phyloP scores from a whole-genome alignment of 53 echinoderm and acorn worm species.

The Henricia sp. region DNA sequence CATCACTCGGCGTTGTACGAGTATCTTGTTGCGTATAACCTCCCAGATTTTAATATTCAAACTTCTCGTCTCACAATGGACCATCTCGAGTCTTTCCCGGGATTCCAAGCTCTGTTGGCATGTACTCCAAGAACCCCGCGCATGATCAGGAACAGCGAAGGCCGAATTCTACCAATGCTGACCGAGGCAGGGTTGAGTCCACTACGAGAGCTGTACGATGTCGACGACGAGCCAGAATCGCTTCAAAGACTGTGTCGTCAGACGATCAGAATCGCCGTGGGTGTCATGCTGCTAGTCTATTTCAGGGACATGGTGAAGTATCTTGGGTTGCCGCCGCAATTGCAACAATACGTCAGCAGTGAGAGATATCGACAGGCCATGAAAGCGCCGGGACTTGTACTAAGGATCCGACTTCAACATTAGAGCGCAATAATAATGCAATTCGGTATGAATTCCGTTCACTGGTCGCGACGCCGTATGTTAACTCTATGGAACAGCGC shows the following conservation, averaged over 20 bases:
- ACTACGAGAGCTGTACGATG: slow-evolving; percentile 8
- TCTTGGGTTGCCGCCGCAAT: slow-evolving; percentile 12
- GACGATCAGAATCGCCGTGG: slow-evolving; percentile 30
- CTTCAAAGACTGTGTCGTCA: slow-evolving; percentile 35
- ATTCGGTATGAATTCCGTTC: too few species aligned
- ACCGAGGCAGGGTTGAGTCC: neutral
- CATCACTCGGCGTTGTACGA: slow-evolving; percentile 56
- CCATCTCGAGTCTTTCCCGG: slow-evolving; percentile 5
- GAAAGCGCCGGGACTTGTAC: slow-evolving; percentile 39
- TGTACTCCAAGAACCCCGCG: slow-evolving; percentile 30
- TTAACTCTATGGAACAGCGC: too few species aligned
- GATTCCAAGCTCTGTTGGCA: slow-evolving; percentile 39
- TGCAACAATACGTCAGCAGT: slow-evolving; percentile 40
- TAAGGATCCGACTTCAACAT: neutral
- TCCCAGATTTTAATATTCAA: neutral
- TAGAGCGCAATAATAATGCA: too few species aligned
- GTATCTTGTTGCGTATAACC: slow-evolving; percentile 50
- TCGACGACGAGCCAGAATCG: slow-evolving; percentile 13
- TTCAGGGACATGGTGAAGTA: slow-evolving; percentile 12
- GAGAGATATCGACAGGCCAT: slow-evolving; percentile 38
- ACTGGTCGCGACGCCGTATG: too few species aligned
- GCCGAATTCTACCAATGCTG: slow-evolving; percentile 11
- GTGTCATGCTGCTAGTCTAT: slow-evolving; percentile 35
- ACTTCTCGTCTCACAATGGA: slow-evolving; percentile 21
- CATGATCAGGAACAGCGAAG: slow-evolving; percentile 32